These are phyloP conservation scores for Oenanthe oenanthe DNA, from an alignment of 2,113 vertebrate species.

Conservation along the genomic window DNA sequence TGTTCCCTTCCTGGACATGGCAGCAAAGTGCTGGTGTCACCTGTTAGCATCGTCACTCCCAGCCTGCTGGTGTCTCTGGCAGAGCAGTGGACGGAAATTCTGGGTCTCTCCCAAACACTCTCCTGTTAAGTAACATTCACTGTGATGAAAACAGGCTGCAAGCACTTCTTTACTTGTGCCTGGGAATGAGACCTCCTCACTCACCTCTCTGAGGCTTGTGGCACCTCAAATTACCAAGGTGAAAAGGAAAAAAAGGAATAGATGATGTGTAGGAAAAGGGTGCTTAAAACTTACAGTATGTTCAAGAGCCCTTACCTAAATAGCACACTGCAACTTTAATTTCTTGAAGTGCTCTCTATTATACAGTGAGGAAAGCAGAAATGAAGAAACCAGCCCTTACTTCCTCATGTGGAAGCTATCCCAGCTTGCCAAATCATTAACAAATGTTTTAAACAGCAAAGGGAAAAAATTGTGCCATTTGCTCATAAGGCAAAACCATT, in stretches of 20 bases:
- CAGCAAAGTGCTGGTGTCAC: background rate
- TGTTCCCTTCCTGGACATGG: fast-evolving
- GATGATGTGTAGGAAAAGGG: background rate
- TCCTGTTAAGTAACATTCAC: background rate
- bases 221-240: background rate
- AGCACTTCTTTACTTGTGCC: background rate
- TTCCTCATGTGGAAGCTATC: background rate
- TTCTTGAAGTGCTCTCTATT: background rate
- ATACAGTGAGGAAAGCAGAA: background rate
- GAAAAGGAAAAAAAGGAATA: background rate
- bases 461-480: background rate
- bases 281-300: background rate
- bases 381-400: background rate
- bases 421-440: conserved; percentile 29
- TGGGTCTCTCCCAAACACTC: background rate
- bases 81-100: fast-evolving
- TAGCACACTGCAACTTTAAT: background rate
- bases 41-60: background rate
- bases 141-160: background rate
- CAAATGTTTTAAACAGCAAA: background rate
- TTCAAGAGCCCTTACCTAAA: background rate
- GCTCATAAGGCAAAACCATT: conserved; percentile 33
- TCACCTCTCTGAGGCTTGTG: background rate
- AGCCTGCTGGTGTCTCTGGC: background rate
- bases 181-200: background rate